A percentile compares a stretch with the other conserved stretches of the same genome.
These are phyloP conservation scores for Dryoscopus gambensis DNA, from an alignment of 2,113 vertebrate species.

Conservation along the genomic window DNA sequence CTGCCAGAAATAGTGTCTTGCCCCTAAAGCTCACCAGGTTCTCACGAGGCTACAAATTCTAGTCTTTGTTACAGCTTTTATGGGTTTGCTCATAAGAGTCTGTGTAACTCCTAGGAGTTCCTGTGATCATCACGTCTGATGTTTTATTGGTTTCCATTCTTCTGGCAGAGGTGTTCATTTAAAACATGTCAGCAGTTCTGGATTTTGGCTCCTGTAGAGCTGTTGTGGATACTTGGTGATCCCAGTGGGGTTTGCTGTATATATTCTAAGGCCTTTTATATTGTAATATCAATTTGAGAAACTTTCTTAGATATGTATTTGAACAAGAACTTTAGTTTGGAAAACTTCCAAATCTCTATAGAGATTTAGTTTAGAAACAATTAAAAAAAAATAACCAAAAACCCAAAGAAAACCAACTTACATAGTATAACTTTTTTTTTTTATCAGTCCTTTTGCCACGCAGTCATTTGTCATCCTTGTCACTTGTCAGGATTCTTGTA, in stretches of 20 bases:
- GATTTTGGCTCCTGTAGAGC: background rate
- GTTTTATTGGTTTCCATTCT: background rate
- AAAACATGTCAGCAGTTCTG: background rate
- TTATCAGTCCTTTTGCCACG: background rate
- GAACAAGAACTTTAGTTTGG: background rate
- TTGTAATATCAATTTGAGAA: background rate
- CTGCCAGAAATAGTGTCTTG: background rate
- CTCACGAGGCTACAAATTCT: fast-evolving
- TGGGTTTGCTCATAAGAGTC: background rate
- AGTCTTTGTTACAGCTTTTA: background rate
- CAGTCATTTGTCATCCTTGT: background rate
- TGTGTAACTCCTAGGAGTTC: background rate
- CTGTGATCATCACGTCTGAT: background rate
- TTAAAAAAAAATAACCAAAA: background rate
- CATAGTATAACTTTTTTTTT: background rate
- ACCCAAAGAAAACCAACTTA: background rate
- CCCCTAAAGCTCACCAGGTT: background rate
- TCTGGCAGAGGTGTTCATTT: background rate
- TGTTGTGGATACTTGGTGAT: background rate
- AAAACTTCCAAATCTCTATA: background rate
- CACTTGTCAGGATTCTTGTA: background rate
- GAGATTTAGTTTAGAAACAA: background rate
- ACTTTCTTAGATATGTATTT: background rate
- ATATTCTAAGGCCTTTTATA: background rate
- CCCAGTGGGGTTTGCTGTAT: background rate